phyloP scores from a whole-genome alignment of 2,797 vertebrate genomes.

The Pogoniulus pusillus region DNA sequence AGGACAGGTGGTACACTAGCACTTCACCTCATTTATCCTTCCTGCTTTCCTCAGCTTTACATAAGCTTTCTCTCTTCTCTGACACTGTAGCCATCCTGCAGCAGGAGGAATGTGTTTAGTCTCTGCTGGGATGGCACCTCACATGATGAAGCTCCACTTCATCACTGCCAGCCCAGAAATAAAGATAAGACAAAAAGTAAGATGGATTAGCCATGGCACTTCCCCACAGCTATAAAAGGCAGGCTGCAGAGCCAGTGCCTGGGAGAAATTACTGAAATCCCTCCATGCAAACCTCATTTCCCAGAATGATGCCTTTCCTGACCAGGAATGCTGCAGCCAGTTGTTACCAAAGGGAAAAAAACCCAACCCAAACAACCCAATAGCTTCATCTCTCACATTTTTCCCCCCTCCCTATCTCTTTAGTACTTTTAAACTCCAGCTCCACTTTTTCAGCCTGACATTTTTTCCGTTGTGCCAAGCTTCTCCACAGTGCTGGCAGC shows the following conservation, averaged over 20 bases:
- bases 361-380: too few species aligned
- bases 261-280: not conserved
- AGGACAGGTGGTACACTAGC: not conserved
- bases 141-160: not conserved
- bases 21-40: not conserved
- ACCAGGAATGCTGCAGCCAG: not conserved
- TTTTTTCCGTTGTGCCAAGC: not conserved
- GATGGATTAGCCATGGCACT: not conserved
- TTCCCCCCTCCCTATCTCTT: not conserved
- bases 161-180: not conserved
- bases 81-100: not conserved
- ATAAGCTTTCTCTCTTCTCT: not conserved
- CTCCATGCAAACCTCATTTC: not conserved
- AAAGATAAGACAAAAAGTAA: not conserved
- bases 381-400: not conserved
- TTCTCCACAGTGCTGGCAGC: slow-evolving; percentile 35
- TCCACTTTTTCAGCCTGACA: slow-evolving; percentile 32
- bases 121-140: not conserved
- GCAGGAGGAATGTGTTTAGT: not conserved
- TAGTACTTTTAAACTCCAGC: not conserved
- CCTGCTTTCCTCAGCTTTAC: not conserved
- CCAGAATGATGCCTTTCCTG: not conserved
- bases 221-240: not conserved
- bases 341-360: not conserved
- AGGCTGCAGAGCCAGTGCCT: not conserved